Conservation (phyloP, 1,140 invertebrate genomes). For the Penaeus vannamei region DNA sequence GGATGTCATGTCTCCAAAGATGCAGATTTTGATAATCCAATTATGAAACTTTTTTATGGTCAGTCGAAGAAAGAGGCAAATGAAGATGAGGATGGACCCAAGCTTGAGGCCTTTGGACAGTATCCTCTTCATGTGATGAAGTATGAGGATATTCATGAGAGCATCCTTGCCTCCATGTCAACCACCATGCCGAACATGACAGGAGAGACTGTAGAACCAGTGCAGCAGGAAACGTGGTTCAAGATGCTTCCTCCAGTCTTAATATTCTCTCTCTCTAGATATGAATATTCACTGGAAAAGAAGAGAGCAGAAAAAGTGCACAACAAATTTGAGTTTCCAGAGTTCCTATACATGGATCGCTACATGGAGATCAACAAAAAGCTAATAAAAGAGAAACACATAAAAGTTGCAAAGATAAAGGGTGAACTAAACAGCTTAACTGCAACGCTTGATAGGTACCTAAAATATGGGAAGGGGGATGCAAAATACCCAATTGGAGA, state of each 20-base stretch:
- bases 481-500: constrained; percentile 63
- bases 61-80: constrained; percentile 72
- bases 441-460: constrained; percentile 72
- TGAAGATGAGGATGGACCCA: constrained; percentile 63
- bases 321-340: constrained; percentile 74
- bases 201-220: constrained; percentile 48
- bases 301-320: constrained; percentile 74
- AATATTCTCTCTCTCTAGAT: constrained; percentile 75
- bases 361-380: constrained; percentile 74
- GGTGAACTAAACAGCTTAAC: constrained; percentile 72
- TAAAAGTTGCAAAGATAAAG: constrained; percentile 72
- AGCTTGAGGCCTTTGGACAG: constrained; percentile 74
- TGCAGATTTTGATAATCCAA: constrained; percentile 71
- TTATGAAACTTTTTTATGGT: constrained; percentile 74
- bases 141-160: constrained; percentile 73
- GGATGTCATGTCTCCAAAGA: constrained; percentile 63
- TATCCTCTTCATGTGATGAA: constrained; percentile 74
- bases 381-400: constrained; percentile 72
- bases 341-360: constrained; percentile 74
- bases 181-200: constrained; percentile 66
- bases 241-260: constrained; percentile 73
- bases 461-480: constrained; percentile 66
- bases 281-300: constrained; percentile 74
- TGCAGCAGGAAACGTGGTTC: constrained; percentile 72
- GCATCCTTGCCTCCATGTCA: constrained; percentile 73